phyloP scores from a whole-genome alignment of 2,797 vertebrate genomes.

The Cossypha caffra region DNA sequence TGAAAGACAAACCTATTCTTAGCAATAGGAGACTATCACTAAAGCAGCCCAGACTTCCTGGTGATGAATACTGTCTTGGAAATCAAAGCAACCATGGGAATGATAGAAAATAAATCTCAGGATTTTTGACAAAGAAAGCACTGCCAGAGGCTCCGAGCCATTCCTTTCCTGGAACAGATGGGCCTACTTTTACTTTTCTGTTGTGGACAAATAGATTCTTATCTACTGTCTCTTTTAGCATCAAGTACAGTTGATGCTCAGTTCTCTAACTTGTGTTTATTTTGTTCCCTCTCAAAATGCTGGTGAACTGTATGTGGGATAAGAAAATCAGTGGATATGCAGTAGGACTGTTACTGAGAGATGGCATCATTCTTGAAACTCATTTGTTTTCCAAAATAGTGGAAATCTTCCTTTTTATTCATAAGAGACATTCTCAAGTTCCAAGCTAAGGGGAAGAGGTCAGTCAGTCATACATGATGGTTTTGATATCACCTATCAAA shows the following conservation, averaged over 20 bases:
- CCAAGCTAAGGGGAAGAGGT: background rate
- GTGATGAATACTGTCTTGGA: background rate
- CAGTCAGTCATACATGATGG: rapidly evolving
- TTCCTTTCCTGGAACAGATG: background rate
- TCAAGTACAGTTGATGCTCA: background rate
- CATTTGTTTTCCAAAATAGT: background rate
- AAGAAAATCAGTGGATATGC: background rate
- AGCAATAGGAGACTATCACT: background rate
- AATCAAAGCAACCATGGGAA: background rate
- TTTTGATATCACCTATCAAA: background rate
- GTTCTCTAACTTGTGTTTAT: background rate
- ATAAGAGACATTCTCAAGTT: background rate
- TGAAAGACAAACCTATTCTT: background rate
- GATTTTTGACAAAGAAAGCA: background rate
- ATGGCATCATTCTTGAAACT: background rate
- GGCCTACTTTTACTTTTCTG: background rate
- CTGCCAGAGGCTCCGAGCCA: background rate
- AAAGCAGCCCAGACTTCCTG: background rate
- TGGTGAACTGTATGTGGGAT: background rate
- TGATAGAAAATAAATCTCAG: background rate
- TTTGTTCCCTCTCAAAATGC: background rate
- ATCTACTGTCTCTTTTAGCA: background rate
- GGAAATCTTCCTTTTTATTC: background rate
- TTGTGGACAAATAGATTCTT: background rate
- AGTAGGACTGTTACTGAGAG: background rate